Base-by-base conservation (phyloP, 2,888 invertebrate genomes). In the Zygaena filipendulae region DNA sequence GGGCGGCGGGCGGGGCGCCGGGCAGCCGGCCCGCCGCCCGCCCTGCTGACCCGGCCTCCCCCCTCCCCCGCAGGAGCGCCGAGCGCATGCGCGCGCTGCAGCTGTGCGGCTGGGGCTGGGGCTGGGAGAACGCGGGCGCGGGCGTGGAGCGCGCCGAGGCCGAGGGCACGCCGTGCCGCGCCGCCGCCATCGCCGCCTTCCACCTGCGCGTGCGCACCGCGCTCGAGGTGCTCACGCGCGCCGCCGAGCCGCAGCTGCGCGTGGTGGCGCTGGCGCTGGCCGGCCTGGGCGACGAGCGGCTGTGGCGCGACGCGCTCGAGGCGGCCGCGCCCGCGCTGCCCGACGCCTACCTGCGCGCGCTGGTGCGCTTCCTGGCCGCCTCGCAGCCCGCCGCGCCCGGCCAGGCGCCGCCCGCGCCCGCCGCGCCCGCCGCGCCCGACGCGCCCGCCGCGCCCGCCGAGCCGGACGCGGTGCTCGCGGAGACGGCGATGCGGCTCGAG, bases 111-210 rank as follows among this genome's bases (percentile, higher is more conserved):
- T 97, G 96, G 96, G 85, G 87, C 36, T 88, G 88, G 61, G 91
- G 93, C 43, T 87, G 87, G 58, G 90, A 91, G 50, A 64, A 66
- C 52, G 75, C 69, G 39, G 55, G 47, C 36, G 68, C 67, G 11
- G 75, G 74, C 36, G 70, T 74, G 38, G 75, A 72, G 63, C 81
- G 87, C 45, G 75, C 94, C 21, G 90, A 91, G 59, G 85, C 85
- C 30, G 87, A 88, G 55, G 75, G 72, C 84, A 86, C 58, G 83
- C 87, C 45, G 85, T 87, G 69, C 30, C 85, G 95, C 57, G 95
- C 95, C 21, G 95, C 96, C 19, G 93, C 96, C 32, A 88, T 97
- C 31, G 91, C 94, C 25, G 88, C 94, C 29, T 97, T 96, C 70
- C 92, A 94, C 67, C 82, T 96, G 47, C 88, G 91, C 57, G 82